Evolutionary conservation across 2,888 invertebrate species (phyloP).

Genomic region (Mimas tiliae): DNA sequence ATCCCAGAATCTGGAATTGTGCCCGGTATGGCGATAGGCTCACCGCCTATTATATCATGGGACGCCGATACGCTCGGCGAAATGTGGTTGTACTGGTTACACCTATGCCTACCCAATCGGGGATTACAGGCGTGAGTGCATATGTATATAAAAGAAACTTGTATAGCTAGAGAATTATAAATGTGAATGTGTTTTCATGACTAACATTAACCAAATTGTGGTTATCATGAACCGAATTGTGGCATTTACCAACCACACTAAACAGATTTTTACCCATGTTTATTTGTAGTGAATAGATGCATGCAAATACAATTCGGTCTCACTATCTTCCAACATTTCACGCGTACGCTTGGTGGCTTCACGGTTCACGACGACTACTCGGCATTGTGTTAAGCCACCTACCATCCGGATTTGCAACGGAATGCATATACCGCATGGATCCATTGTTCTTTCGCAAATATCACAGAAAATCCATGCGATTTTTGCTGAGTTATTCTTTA

Average conservation of each 20-base stretch:
- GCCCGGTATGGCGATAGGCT: no score
- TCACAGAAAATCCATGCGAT: not conserved
- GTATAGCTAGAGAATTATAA: no score
- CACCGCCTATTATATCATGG: no score
- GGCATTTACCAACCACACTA: not conserved
- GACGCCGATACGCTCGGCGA: no score
- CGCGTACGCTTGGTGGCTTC: not conserved
- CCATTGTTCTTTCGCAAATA: not conserved
- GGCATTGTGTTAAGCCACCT: not conserved
- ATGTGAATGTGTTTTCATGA: not conserved
- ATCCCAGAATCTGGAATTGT: no score
- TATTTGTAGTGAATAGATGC: not conserved
- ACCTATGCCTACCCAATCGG: no score
- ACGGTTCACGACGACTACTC: constrained; percentile 2
- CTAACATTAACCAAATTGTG: not conserved
- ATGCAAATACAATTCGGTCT: constrained; percentile 6
- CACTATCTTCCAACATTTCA: not conserved
- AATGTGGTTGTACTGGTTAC: no score
- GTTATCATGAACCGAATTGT: not conserved
- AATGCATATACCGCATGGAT: not conserved
- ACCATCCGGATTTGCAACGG: constrained; percentile 9
- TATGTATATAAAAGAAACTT: no score
- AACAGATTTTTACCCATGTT: not conserved
- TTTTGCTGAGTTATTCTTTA: not conserved
- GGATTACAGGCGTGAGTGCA: no score